Percentiles rank a stretch among this genome's conserved stretches.
Evolutionary conservation across 2,888 invertebrate species (phyloP).

Genomic region (Thera obeliscata): DNA sequence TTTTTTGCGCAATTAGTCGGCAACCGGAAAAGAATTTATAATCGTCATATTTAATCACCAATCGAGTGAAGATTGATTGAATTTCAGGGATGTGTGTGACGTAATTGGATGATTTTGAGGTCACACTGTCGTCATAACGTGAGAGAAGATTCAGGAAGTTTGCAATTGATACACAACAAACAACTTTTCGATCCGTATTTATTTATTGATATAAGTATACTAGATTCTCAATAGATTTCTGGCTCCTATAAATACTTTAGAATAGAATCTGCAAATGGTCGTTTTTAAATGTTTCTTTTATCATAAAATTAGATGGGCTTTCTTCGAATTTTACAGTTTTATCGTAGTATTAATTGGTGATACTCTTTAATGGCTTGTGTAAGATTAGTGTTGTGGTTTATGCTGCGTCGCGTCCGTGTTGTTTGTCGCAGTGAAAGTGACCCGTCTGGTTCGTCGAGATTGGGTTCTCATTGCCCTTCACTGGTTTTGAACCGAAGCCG

Average conservation of each 20-base stretch:
- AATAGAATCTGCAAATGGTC: neutral
- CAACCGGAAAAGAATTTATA: slow-evolving; percentile 10
- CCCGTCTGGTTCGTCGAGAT: slow-evolving; percentile 32
- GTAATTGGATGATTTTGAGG: slow-evolving; percentile 35
- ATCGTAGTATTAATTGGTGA: slow-evolving; percentile 7
- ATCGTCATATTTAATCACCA: slow-evolving; percentile 24
- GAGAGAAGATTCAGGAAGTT: slow-evolving; percentile 10
- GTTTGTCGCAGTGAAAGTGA: slow-evolving; percentile 40
- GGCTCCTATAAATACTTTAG: slow-evolving; percentile 4
- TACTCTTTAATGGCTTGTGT: slow-evolving; percentile 12
- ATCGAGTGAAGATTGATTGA: slow-evolving; percentile 30
- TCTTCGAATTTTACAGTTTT: slow-evolving; percentile 6
- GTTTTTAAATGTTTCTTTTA: slow-evolving; percentile 10
- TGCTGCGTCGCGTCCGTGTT: slow-evolving; percentile 19
- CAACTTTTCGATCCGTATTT: too few species aligned
- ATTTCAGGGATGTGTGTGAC: slow-evolving; percentile 36
- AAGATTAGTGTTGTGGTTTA: slow-evolving; percentile 33
- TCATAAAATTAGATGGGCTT: slow-evolving; percentile 1
- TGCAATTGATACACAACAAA: too few species aligned
- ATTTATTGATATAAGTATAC: neutral
- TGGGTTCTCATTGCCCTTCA: slow-evolving; percentile 42
- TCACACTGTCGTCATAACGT: slow-evolving; percentile 22
- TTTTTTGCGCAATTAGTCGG: slow-evolving; percentile 1
- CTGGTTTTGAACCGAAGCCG: slow-evolving; percentile 40
- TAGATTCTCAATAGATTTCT: slow-evolving; percentile 11